phyloP scores from a whole-genome alignment of 2,797 vertebrate genomes.

The Yasuhikotakia modesta region DNA sequence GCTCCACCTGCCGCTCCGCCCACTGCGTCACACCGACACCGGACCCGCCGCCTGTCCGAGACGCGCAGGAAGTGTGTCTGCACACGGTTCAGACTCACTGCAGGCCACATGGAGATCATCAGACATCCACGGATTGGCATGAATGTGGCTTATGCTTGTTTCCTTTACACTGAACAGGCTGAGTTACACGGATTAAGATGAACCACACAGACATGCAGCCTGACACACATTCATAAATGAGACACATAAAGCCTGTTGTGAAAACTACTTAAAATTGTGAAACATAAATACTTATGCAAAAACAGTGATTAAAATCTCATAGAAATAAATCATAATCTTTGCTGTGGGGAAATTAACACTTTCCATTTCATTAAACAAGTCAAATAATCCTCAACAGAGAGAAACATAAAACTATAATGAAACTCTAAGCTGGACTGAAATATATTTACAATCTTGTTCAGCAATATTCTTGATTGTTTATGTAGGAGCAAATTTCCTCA shows the following conservation, averaged over 20 bases:
- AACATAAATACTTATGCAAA: too few species aligned
- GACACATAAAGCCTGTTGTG: too few species aligned
- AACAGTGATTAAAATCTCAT: too few species aligned
- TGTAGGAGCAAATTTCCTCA: background rate
- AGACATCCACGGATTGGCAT: background rate
- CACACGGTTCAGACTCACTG: background rate
- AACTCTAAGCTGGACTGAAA: background rate
- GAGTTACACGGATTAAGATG: too few species aligned
- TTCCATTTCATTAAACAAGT: too few species aligned
- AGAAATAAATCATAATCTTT: too few species aligned
- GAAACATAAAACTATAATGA: too few species aligned
- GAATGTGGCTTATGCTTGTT: background rate
- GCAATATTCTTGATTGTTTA: background rate
- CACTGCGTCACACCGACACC: conserved; percentile 31
- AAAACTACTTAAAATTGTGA: too few species aligned
- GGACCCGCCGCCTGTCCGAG: background rate
- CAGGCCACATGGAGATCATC: background rate
- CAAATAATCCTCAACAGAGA: too few species aligned
- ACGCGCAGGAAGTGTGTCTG: background rate
- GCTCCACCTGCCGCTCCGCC: conserved; percentile 62
- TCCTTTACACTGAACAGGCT: background rate
- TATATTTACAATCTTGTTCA: background rate
- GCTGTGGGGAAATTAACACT: too few species aligned
- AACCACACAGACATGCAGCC: too few species aligned
- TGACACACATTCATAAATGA: too few species aligned